phyloP scores from a whole-genome alignment of 2,888 invertebrate species.

The Drosophila lacicola region DNA sequence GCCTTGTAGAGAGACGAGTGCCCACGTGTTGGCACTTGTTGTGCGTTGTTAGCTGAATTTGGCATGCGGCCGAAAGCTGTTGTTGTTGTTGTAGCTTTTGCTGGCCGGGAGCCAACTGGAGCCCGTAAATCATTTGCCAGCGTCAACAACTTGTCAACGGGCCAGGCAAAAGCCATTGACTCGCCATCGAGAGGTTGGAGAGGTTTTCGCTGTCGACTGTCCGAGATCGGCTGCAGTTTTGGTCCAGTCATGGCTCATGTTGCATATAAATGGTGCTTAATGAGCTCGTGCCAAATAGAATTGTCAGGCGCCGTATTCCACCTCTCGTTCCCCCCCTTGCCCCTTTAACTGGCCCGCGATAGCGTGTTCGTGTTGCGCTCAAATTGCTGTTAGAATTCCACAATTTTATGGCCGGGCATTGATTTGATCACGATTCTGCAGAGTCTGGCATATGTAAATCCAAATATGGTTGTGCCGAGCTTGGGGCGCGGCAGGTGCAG shows the following conservation, averaged over 20 bases:
- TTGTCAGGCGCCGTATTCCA: conserved; percentile 59
- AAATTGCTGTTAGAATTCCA: conserved; percentile 76
- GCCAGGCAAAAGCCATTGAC: conserved; percentile 53
- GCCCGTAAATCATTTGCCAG: conserved; percentile 75
- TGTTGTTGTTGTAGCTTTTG: conserved; percentile 19
- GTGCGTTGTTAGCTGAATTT: conserved; percentile 62
- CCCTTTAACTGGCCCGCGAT: conserved; percentile 1
- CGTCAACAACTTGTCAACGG: conserved; percentile 79
- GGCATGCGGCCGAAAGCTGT: conserved; percentile 42
- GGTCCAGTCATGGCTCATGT: conserved; percentile 76
- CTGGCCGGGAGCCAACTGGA: conserved; percentile 40
- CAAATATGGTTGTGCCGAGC: conserved; percentile 34
- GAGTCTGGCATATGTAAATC: conserved; percentile 31
- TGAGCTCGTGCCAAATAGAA: conserved; percentile 84
- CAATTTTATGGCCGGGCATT: conserved; percentile 73
- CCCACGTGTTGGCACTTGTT: conserved; percentile 59
- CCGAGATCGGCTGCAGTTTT: conserved; percentile 51
- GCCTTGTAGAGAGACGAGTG: conserved; percentile 26
- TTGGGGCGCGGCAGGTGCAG: conserved; percentile 52
- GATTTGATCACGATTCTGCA: conserved; percentile 73
- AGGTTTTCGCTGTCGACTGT: conserved; percentile 41
- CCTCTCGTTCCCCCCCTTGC: background rate
- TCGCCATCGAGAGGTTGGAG: conserved; percentile 50
- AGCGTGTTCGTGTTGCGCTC: conserved; percentile 69
- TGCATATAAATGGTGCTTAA: conserved; percentile 84